A percentile compares a stretch with the other conserved stretches of the same genome.
Conservation (phyloP, 2,888 invertebrate species). For the Cryptocephalus primarius region DNA sequence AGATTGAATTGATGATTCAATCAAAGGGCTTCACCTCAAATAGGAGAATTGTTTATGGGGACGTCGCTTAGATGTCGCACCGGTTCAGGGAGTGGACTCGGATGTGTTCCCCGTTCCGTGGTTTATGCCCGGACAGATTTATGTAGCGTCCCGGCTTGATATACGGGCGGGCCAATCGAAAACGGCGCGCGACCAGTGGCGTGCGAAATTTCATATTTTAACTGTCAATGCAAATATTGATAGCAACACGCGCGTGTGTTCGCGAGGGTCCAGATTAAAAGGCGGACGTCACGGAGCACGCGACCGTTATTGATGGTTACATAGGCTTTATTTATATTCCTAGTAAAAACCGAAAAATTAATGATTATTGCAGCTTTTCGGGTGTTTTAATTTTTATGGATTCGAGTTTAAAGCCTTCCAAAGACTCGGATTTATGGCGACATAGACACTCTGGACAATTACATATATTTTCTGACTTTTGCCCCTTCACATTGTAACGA, state of each 20-base stretch:
- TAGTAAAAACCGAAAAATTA: too few relatives aligned
- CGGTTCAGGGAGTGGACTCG: conserved; percentile 27
- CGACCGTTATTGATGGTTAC: too few relatives aligned
- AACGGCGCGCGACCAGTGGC: conserved; percentile 17
- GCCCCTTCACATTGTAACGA: too few relatives aligned
- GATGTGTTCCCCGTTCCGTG: conserved; percentile 27
- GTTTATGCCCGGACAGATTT: conserved; percentile 32
- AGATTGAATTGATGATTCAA: conserved; percentile 31
- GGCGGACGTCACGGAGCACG: too few relatives aligned
- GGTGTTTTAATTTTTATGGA: too few relatives aligned
- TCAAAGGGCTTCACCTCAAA: conserved; percentile 28
- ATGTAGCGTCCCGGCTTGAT: conserved; percentile 34
- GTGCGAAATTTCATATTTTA: conserved; percentile 14
- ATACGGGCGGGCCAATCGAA: conserved; percentile 30
- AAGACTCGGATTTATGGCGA: too few relatives aligned
- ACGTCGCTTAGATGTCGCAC: conserved; percentile 27
- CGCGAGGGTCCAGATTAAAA: too few relatives aligned
- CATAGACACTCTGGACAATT: too few relatives aligned
- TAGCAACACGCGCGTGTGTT: neutral
- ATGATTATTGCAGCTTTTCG: too few relatives aligned
- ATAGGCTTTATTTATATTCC: too few relatives aligned
- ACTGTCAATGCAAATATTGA: conserved; percentile 4
- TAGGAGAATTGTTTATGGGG: conserved; percentile 28
- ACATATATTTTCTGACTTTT: too few relatives aligned
- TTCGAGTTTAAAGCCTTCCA: too few relatives aligned